These are phyloP conservation scores for Stegodyphus dumicola DNA, from an alignment of 1,140 invertebrate species.

Conservation along the genomic window DNA sequence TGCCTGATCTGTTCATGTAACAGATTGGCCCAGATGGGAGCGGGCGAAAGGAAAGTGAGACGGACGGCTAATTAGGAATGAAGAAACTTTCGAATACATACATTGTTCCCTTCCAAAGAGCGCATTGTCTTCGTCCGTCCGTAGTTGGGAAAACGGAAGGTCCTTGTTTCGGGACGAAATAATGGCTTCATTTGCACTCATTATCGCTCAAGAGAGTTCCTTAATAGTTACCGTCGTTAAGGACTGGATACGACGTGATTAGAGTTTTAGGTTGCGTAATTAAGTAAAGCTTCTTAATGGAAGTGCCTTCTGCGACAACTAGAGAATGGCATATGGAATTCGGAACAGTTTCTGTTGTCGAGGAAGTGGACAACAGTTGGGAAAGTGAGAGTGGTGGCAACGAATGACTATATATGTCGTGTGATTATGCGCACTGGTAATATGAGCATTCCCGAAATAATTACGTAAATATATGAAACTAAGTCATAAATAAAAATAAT, in stretches of 20 bases:
- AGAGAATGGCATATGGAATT: not conserved
- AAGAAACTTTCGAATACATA: constrained; percentile 39
- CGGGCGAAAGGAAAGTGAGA: not conserved
- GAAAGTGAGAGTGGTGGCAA: not conserved
- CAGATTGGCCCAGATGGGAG: not conserved
- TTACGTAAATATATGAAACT: no score
- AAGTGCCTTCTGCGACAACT: no score
- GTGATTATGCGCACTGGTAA: no score
- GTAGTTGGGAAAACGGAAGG: constrained; percentile 42
- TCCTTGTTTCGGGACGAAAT: constrained; percentile 36
- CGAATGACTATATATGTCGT: no score
- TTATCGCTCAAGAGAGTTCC: not conserved
- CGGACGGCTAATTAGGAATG: constrained; percentile 48
- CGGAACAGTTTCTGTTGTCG: constrained; percentile 5
- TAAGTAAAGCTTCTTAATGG: not conserved
- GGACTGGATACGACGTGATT: constrained; percentile 46
- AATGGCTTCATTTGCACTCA: constrained; percentile 55
- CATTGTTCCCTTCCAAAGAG: constrained; percentile 35
- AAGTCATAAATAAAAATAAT: no score
- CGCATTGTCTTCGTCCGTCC: constrained; percentile 40
- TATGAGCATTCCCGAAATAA: no score
- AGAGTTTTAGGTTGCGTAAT: constrained; percentile 53
- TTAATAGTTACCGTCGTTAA: constrained; percentile 6
- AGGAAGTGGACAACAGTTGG: constrained; percentile 37
- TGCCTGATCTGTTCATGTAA: not conserved